Conservation (phyloP, 1,140 invertebrate species). For the Lethrus apterus region DNA sequence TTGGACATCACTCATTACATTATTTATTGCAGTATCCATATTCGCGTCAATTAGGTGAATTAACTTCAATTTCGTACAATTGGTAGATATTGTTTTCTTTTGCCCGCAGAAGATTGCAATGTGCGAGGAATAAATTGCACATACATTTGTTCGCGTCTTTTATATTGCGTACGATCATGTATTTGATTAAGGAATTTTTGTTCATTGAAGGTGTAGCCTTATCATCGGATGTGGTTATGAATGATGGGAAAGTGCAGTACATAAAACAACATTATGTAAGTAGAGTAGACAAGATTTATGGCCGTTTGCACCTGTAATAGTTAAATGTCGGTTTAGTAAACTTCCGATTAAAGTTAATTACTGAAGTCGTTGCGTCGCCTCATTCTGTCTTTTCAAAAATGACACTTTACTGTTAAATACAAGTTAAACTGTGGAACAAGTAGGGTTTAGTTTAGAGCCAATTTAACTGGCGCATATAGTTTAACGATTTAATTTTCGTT, state of each 20-base stretch:
- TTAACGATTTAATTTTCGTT: no score
- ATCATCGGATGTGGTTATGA: conserved; percentile 28
- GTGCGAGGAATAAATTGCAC: conserved; percentile 61
- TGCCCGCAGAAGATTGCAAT: conserved; percentile 51
- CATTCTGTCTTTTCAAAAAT: no score
- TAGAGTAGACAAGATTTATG: conserved; percentile 40
- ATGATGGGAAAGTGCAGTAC: conserved; percentile 25
- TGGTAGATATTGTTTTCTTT: not conserved
- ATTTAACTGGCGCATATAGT: no score
- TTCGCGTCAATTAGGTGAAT: conserved; percentile 63
- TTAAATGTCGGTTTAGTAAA: no score
- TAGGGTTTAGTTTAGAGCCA: no score
- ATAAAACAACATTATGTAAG: conserved; percentile 50
- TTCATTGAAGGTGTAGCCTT: conserved; percentile 51
- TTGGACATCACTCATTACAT: conserved; percentile 55
- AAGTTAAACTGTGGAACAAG: no score
- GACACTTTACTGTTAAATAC: no score
- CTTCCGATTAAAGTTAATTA: no score
- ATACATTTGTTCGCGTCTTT: conserved; percentile 62
- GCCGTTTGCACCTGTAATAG: conserved; percentile 51
- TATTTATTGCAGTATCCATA: conserved; percentile 58
- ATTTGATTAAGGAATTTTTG: conserved; percentile 51
- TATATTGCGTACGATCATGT: conserved; percentile 54
- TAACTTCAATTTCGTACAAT: no score
- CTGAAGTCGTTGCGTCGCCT: no score